Evolutionary conservation across 1,140 invertebrate species (phyloP).

Genomic region (Grapholita molesta): DNA sequence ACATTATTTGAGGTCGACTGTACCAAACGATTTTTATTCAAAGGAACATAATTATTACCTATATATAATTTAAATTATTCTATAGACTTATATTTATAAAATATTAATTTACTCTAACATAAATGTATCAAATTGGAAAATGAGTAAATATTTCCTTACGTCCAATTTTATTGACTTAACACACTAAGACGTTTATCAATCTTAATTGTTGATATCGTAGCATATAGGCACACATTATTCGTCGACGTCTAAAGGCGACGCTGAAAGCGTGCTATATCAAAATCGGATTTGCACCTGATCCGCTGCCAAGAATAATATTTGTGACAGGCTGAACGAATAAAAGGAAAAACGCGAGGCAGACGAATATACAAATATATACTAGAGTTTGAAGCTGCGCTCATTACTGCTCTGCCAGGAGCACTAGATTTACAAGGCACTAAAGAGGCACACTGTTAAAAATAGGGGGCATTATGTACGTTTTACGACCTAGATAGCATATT

Average conservation of each 20-base stretch:
- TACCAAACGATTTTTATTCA: no score
- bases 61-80: no score
- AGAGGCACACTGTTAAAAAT: background rate
- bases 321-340: constrained; percentile 14
- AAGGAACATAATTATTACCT: no score
- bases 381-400: constrained; percentile 1
- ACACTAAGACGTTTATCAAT: background rate
- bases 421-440: background rate
- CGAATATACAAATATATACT: constrained; percentile 2
- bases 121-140: no score
- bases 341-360: constrained; percentile 8
- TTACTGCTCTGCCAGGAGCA: background rate
- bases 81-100: no score
- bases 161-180: background rate
- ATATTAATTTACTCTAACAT: no score
- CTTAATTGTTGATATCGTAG: background rate
- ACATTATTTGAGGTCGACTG: no score
- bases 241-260: background rate
- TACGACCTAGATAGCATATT: background rate
- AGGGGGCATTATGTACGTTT: background rate
- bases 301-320: constrained; percentile 15
- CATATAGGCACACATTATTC: background rate
- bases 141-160: no score
- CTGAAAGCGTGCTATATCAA: constrained; percentile 7
- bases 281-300: constrained; percentile 14